Evolutionary conservation across 2,797 vertebrate species (phyloP).

Genomic region (Fistularia tabacaria): DNA sequence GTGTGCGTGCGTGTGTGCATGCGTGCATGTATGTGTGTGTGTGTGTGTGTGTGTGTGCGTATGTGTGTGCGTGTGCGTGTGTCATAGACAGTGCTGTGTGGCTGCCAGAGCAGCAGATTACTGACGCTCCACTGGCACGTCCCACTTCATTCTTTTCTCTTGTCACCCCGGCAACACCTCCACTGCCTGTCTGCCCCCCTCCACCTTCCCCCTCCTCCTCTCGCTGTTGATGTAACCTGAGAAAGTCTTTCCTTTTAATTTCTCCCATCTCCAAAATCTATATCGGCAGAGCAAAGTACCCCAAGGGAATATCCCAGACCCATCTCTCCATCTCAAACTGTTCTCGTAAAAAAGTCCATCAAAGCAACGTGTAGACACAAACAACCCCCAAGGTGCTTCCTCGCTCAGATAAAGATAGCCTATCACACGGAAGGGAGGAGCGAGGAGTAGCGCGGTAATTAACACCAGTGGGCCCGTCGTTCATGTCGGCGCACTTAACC

Average conservation of each 20-base stretch:
- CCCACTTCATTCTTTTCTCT: conserved; percentile 56
- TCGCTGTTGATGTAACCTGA: conserved; percentile 14
- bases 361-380: conserved; percentile 21
- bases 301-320: conserved; percentile 36
- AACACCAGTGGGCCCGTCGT: conserved; percentile 45
- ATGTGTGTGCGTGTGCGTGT: conserved; percentile 18
- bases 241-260: conserved; percentile 47
- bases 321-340: conserved; percentile 40
- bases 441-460: conserved; percentile 46
- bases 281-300: conserved; percentile 16
- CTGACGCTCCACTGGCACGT: conserved; percentile 53
- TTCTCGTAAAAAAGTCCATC: conserved; percentile 54
- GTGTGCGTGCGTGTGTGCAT: conserved; percentile 16
- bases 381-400: conserved; percentile 25
- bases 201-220: not conserved
- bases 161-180: conserved; percentile 62
- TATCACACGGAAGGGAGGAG: conserved; percentile 36
- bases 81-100: conserved; percentile 31
- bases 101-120: conserved; percentile 59
- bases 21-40: conserved; percentile 15
- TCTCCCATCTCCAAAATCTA: conserved; percentile 38
- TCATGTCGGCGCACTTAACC: conserved; percentile 11
- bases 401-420: conserved; percentile 39
- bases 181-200: conserved; percentile 29
- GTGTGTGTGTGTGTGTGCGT: conserved; percentile 4